These are phyloP conservation scores for Sepioteuthis lessoniana DNA, from an alignment of 2,888 invertebrate species.

Conservation along the genomic window DNA sequence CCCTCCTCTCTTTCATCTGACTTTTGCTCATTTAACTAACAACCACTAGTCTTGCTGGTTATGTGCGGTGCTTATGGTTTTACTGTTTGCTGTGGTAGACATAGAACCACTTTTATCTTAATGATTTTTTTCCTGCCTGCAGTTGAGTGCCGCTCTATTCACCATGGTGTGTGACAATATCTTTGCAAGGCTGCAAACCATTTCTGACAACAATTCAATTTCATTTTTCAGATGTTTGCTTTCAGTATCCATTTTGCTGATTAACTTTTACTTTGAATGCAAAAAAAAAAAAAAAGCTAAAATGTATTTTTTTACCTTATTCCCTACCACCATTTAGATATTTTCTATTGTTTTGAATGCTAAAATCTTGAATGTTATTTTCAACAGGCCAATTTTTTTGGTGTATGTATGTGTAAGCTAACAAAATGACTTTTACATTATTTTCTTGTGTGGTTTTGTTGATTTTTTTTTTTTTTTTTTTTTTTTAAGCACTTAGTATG, in stretches of 20 bases:
- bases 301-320: too few species aligned
- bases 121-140: background rate
- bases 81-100: conserved; percentile 11
- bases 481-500: background rate
- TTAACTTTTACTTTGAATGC: background rate
- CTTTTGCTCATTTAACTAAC: conserved; percentile 11
- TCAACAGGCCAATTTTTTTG: background rate
- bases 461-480: background rate
- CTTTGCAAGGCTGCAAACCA: background rate
- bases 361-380: conserved; percentile 41
- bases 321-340: too few species aligned
- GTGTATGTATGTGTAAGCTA: background rate
- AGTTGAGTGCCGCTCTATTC: background rate
- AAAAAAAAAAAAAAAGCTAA: background rate
- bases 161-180: background rate
- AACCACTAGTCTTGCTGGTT: conserved; percentile 18
- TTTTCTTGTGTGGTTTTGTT: too few species aligned
- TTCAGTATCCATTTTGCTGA: conserved; percentile 13
- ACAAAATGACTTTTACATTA: background rate
- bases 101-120: background rate
- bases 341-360: background rate
- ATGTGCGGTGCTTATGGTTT: conserved; percentile 33
- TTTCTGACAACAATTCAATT: conserved; percentile 35
- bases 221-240: conserved; percentile 35
- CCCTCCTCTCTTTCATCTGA: background rate